phyloP scores from a whole-genome alignment of 1,140 invertebrate species.

The Vanessa atalanta region DNA sequence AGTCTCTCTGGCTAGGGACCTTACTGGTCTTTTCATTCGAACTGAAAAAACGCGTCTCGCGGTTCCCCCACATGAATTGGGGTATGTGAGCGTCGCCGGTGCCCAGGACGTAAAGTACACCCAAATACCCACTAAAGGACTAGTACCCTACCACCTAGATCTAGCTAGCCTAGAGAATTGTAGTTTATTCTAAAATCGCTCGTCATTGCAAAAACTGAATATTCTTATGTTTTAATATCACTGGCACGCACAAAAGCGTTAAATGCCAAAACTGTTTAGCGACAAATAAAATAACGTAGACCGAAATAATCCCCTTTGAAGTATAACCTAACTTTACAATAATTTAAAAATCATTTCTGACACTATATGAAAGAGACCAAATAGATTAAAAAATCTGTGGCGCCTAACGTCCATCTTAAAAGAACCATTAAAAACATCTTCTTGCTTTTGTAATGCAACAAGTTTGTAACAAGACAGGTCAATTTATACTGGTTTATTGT shows the following conservation, averaged over 20 bases:
- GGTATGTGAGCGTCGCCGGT: too few species aligned
- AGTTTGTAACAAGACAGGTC: conserved; percentile 35
- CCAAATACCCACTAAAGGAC: too few species aligned
- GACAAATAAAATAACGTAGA: neutral
- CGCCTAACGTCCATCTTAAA: conserved; percentile 29
- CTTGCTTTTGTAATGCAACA: conserved; percentile 23
- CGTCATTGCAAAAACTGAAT: neutral
- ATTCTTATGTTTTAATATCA: too few species aligned
- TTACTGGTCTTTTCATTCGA: too few species aligned
- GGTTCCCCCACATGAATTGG: too few species aligned
- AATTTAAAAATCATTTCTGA: conserved; percentile 17
- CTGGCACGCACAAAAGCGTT: too few species aligned
- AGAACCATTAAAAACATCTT: conserved; percentile 19
- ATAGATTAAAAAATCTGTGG: conserved; percentile 18
- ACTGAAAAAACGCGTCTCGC: too few species aligned
- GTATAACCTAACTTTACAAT: neutral
- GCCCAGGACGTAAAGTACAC: too few species aligned
- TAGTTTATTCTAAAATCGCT: too few species aligned
- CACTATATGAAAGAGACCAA: neutral
- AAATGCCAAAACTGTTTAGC: neutral
- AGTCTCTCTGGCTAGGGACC: too few species aligned
- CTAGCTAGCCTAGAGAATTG: too few species aligned
- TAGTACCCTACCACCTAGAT: too few species aligned
- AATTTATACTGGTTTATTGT: conserved; percentile 40
- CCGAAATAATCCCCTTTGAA: neutral